Evolutionary conservation across 2,888 invertebrate genomes (phyloP).

Genomic region (Hypomecis punctinalis): DNA sequence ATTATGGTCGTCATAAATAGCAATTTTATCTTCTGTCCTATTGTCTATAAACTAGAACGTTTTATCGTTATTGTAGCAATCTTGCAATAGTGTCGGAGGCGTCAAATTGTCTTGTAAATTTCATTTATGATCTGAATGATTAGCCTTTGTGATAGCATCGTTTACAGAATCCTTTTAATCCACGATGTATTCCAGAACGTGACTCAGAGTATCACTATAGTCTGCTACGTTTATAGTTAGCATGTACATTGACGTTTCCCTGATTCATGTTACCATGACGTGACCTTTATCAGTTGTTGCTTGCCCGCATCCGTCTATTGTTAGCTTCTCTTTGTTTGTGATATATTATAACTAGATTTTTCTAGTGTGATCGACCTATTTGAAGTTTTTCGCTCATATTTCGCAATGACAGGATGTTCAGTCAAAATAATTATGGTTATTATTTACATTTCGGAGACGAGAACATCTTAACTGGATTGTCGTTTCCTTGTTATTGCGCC

Average conservation of each 20-base stretch:
- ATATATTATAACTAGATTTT: constrained; percentile 21
- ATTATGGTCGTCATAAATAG: constrained; percentile 14
- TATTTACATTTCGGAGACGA: not conserved
- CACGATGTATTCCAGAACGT: constrained; percentile 4
- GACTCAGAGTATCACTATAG: constrained; percentile 15
- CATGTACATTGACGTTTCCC: constrained; percentile 15
- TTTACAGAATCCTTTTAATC: not conserved
- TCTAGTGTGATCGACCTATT: not conserved
- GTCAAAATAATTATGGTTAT: not conserved
- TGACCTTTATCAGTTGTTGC: constrained; percentile 35
- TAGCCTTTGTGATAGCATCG: not conserved
- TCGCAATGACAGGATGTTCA: not conserved
- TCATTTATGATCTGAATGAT: not conserved
- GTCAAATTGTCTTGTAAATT: not conserved
- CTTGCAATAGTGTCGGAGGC: not conserved
- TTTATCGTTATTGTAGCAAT: constrained; percentile 9
- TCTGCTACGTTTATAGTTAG: constrained; percentile 21
- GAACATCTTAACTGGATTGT: not conserved
- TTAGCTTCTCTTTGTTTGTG: constrained; percentile 19
- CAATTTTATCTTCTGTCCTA: constrained; percentile 5
- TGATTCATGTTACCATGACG: constrained; percentile 12
- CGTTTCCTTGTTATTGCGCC: constrained; percentile 5
- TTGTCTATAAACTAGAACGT: constrained; percentile 6
- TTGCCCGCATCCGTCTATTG: constrained; percentile 41
- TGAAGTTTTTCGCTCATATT: not conserved